Evolutionary conservation across 2,888 invertebrate genomes (phyloP).

Genomic region (Smittia aterrima): DNA sequence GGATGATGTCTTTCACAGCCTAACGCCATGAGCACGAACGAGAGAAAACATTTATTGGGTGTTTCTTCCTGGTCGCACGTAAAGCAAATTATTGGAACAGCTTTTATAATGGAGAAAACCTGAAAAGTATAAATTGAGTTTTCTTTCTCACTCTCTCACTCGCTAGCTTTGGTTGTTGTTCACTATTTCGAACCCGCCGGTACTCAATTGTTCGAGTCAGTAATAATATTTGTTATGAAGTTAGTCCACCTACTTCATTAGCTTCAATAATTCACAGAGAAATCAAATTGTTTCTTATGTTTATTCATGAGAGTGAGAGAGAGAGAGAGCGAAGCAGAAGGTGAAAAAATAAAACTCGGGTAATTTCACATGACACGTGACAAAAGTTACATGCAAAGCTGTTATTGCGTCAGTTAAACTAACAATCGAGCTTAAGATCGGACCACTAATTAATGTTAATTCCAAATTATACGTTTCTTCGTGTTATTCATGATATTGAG

Average conservation of each 20-base stretch:
- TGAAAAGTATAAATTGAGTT: neutral
- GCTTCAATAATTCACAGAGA: too few relatives aligned
- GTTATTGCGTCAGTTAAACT: neutral
- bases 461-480: neutral
- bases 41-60: conserved; percentile 8
- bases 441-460: neutral
- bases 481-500: too few relatives aligned
- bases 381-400: neutral
- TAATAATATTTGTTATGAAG: too few relatives aligned
- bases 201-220: neutral
- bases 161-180: neutral
- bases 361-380: conserved; percentile 1
- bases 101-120: neutral
- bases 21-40: neutral
- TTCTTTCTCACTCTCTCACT: too few relatives aligned
- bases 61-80: neutral
- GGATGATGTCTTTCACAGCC: neutral
- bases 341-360: neutral
- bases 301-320: too few relatives aligned
- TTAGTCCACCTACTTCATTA: too few relatives aligned
- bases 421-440: neutral
- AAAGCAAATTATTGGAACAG: neutral
- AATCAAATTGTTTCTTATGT: too few relatives aligned
- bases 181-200: neutral
- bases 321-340: too few relatives aligned